phyloP scores from a whole-genome alignment of 2,113 vertebrate species.

The Corapipo altera region DNA sequence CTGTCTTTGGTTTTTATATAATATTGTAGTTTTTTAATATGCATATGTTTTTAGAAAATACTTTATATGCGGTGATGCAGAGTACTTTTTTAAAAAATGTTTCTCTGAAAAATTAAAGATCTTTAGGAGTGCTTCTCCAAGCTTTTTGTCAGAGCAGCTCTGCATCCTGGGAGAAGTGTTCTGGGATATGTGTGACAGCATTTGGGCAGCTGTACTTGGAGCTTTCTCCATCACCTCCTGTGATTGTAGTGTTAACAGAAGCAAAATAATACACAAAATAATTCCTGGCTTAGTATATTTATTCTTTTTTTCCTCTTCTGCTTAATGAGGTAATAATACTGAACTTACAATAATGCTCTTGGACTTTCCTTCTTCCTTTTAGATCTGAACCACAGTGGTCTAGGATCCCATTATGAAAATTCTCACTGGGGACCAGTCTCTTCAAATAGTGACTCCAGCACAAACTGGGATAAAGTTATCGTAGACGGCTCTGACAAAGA shows the following conservation, averaged over 20 bases:
- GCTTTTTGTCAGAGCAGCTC: neutral
- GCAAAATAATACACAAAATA: neutral
- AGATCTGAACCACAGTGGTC: slow-evolving; percentile 90
- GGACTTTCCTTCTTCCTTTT: slow-evolving; percentile 55
- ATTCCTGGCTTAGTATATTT: neutral
- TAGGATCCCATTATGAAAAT: slow-evolving; percentile 96
- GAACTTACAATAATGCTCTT: neutral
- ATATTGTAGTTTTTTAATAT: neutral
- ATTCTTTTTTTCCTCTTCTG: neutral
- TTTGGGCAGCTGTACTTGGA: neutral
- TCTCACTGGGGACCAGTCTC: slow-evolving; percentile 90
- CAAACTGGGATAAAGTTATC: slow-evolving; percentile 92
- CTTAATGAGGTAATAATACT: neutral
- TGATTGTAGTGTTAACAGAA: neutral
- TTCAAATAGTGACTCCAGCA: slow-evolving; percentile 87
- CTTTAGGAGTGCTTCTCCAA: neutral
- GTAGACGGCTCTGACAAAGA: slow-evolving; percentile 88
- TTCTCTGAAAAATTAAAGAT: neutral
- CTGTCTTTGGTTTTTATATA: neutral
- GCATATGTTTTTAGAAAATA: neutral
- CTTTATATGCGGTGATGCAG: rapidly evolving
- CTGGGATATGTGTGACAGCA: neutral
- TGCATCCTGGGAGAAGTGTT: neutral
- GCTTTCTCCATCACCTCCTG: neutral
- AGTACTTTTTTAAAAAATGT: neutral